Percentiles rank a stretch among this genome's conserved stretches.
Evolutionary conservation across 1,140 invertebrate genomes (phyloP).

Genomic region (Leptinotarsa defecta): DNA sequence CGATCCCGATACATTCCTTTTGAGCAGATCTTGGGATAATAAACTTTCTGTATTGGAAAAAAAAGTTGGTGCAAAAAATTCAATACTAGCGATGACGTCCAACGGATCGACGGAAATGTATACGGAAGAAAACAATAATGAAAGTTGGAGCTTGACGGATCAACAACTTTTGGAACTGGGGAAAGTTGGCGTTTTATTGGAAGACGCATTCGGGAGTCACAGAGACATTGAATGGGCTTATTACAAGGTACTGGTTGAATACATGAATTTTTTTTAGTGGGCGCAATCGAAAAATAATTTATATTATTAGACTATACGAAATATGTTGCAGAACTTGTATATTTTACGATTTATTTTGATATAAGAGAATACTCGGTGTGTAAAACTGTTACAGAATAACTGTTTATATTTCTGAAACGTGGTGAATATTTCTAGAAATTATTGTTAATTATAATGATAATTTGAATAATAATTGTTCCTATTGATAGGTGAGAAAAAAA

Average conservation of each 20-base stretch:
- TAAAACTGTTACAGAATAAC: too few relatives aligned
- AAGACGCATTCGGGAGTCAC: conserved; percentile 66
- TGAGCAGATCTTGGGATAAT: conserved; percentile 60
- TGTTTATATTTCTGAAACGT: too few relatives aligned
- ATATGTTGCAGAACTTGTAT: too few relatives aligned
- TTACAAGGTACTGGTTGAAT: conserved; percentile 54
- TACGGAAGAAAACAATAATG: conserved; percentile 27
- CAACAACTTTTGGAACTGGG: conserved; percentile 60
- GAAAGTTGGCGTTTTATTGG: conserved; percentile 64
- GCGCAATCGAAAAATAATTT: too few relatives aligned
- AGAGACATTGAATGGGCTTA: conserved; percentile 81
- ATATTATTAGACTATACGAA: too few relatives aligned
- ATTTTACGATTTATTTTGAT: too few relatives aligned
- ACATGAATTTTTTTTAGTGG: too few relatives aligned
- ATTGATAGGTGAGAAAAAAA: too few relatives aligned
- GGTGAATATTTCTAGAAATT: too few relatives aligned
- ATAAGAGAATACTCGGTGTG: too few relatives aligned
- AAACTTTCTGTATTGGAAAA: conserved; percentile 58
- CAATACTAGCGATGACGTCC: conserved; percentile 58
- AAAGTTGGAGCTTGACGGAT: conserved; percentile 60
- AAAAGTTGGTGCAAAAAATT: conserved; percentile 64
- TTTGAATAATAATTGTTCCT: too few relatives aligned
- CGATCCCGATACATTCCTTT: conserved; percentile 74
- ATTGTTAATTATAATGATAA: too few relatives aligned
- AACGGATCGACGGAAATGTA: conserved; percentile 52